Base-by-base conservation (phyloP, 1,140 invertebrate species). In the Cotesia chilonis region DNA sequence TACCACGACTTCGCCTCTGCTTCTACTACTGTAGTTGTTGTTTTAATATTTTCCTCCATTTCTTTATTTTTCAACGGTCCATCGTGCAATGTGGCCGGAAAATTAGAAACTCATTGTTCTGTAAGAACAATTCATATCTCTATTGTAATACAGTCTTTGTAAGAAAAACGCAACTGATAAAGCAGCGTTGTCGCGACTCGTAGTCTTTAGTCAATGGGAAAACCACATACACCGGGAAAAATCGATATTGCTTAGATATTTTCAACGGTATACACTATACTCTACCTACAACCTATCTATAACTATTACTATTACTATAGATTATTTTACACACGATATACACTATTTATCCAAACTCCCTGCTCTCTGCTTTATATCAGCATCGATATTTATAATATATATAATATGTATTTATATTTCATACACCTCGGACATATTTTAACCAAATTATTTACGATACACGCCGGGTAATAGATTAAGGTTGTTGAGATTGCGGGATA, bases 151-250 rank as follows among this genome's bases (percentile, higher is more conserved):
- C 17, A 60, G 9, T 47, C 41, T 47, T 47, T 47, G 41, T 20
- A 60, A 60, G 59, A 60, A 60, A 20, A 60, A 60, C 59, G 59
- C 59, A 60, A 35, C 59, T 60, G 59, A 60, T 60, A 60, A 36
- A 36, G 28, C 59, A 60, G 20, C 59, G 20, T 20, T 35, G 20
- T 60, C 20, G 59, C 20, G 4, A 28, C 5, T 60, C 9, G 28
- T 60, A 28, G 59, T 36, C 28, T 10, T 60, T 36, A 60, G 59
- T 60, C 59, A 60, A 60, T 60, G 20, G 59, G 28, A 36, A 60
- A 47, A 47, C 41, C 28, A 12, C 28, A 35, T 47, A 47, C 41
- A 60, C 59, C 12, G 20, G 10, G 59, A 28, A 60, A 60, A 60
- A 60, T 60, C 59, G 59, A 60, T 60, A 60, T 60, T 47, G 41